phyloP scores from a whole-genome alignment of 2,113 vertebrate genomes.

The Rana temporaria region DNA sequence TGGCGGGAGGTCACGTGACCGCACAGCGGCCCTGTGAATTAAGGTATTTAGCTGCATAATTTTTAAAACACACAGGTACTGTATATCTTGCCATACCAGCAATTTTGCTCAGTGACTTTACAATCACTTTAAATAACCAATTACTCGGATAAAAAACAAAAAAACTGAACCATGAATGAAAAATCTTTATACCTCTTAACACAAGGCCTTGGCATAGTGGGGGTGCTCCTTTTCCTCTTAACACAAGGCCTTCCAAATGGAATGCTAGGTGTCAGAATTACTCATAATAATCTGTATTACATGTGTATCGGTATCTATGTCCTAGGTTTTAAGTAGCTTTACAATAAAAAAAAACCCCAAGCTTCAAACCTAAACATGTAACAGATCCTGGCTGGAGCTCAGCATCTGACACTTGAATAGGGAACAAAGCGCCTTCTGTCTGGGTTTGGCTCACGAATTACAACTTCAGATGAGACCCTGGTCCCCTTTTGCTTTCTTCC shows the following conservation, averaged over 20 bases:
- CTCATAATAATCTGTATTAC: background rate
- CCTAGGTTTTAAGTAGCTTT: background rate
- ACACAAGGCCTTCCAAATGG: background rate
- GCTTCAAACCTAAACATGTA: constrained; percentile 33
- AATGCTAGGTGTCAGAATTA: constrained; percentile 3
- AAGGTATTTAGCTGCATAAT: too few relatives aligned
- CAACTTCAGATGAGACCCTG: constrained; percentile 4
- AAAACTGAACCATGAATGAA: too few relatives aligned
- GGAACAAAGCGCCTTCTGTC: constrained; percentile 45
- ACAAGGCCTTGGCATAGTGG: too few relatives aligned
- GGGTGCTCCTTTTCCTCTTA: too few relatives aligned
- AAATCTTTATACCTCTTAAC: background rate
- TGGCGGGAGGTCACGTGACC: too few relatives aligned
- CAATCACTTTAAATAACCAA: too few relatives aligned
- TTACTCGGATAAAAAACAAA: too few relatives aligned
- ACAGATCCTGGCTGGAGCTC: constrained; percentile 28
- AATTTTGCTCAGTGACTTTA: too few relatives aligned
- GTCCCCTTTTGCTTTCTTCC: constrained; percentile 2
- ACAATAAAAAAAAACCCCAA: constrained; percentile 11
- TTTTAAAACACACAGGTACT: too few relatives aligned
- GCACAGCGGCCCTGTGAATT: too few relatives aligned
- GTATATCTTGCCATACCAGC: too few relatives aligned
- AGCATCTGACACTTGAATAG: constrained; percentile 44
- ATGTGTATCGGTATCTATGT: background rate
- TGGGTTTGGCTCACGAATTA: constrained; percentile 27